These are phyloP conservation scores for Limnothrissa miodon DNA, from an alignment of 2,113 vertebrate species.

Conservation along the genomic window DNA sequence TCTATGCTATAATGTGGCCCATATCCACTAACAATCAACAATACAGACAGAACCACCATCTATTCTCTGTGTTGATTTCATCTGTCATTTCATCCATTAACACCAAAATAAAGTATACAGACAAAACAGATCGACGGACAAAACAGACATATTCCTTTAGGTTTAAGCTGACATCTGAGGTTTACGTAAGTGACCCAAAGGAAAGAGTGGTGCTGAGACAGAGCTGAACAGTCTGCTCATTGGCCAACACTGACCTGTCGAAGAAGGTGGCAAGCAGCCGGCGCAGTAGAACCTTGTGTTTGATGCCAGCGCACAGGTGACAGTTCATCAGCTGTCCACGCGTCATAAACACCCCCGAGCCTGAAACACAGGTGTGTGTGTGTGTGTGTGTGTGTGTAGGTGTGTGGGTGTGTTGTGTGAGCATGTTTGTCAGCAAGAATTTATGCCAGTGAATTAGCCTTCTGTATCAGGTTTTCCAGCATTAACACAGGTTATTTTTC, in stretches of 20 bases:
- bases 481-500: not conserved
- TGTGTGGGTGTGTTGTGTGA: not conserved
- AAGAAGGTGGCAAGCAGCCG: slow-evolving; percentile 97
- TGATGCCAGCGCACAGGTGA: slow-evolving; percentile 94
- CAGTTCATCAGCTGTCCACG: slow-evolving; percentile 99
- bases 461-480: not conserved
- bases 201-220: too few relatives aligned
- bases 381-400: slow-evolving; percentile 21
- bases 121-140: too few relatives aligned
- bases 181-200: too few relatives aligned
- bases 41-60: too few relatives aligned
- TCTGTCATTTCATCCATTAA: too few relatives aligned
- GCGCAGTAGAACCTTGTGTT: slow-evolving; percentile 95
- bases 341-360: slow-evolving; percentile 95
- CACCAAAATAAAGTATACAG: too few relatives aligned
- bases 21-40: too few relatives aligned
- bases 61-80: too few relatives aligned
- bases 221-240: too few relatives aligned
- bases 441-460: not conserved
- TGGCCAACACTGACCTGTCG: slow-evolving; percentile 78
- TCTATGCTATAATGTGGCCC: too few relatives aligned
- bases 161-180: too few relatives aligned
- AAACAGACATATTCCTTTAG: too few relatives aligned
- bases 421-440: not conserved
- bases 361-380: slow-evolving; percentile 55